Evolutionary conservation across 2,888 invertebrate species (phyloP).

Genomic region (Diarsia rubi): DNA sequence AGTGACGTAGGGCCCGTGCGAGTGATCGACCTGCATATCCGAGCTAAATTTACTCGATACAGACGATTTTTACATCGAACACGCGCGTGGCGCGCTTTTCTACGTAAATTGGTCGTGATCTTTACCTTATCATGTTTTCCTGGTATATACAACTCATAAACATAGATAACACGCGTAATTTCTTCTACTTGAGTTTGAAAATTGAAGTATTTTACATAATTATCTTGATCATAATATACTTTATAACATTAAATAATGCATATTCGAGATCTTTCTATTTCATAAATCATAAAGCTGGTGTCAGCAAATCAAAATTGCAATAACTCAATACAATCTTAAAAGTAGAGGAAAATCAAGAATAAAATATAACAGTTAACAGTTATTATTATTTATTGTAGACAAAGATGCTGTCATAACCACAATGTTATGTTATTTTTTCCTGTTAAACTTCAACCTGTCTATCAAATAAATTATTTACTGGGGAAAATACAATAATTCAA

Average conservation of each 20-base stretch:
- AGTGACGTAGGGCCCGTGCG: constrained; percentile 80
- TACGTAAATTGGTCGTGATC: constrained; percentile 66
- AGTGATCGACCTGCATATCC: constrained; percentile 85
- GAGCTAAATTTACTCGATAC: constrained; percentile 82
- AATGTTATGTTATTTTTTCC: constrained; percentile 41
- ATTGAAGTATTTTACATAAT: constrained; percentile 16
- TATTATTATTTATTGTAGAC: constrained; percentile 7
- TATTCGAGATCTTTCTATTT: neutral
- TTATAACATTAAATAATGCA: neutral
- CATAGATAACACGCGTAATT: constrained; percentile 55
- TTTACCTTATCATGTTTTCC: constrained; percentile 65
- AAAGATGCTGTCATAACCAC: constrained; percentile 3
- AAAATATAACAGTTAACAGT: neutral
- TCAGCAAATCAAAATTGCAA: neutral
- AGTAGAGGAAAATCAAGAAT: constrained; percentile 38
- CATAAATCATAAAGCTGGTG: neutral
- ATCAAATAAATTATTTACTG: constrained; percentile 1
- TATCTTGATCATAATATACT: constrained; percentile 27
- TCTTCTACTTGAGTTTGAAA: constrained; percentile 26
- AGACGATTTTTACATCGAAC: constrained; percentile 71
- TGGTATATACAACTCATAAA: constrained; percentile 56
- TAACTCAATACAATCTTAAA: neutral
- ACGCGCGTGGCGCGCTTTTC: constrained; percentile 65
- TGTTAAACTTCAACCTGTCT: constrained; percentile 15
- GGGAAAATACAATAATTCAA: neutral